Percentiles rank a stretch among this genome's conserved stretches.
These are phyloP conservation scores for Laterallus jamaicensis DNA, from an alignment of 2,113 vertebrate genomes.

Conservation along the genomic window DNA sequence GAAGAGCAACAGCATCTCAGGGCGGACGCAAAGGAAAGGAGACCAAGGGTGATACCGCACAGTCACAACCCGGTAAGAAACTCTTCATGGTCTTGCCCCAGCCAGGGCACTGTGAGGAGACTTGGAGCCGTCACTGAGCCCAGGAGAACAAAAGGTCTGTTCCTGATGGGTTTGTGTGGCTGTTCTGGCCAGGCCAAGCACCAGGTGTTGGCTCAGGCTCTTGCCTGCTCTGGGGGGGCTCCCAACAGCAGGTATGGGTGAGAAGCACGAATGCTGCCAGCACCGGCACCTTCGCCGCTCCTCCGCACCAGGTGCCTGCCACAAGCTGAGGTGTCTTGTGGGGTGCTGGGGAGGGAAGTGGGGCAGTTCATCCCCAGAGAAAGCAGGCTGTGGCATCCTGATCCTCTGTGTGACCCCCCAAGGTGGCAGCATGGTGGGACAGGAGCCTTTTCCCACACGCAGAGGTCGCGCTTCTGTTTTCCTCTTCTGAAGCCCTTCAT, in stretches of 20 bases:
- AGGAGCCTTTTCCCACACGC: background rate
- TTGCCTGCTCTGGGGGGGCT: background rate
- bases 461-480: background rate
- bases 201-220: background rate
- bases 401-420: fast-evolving
- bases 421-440: background rate
- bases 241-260: fast-evolving
- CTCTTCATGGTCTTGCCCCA: background rate
- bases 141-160: background rate
- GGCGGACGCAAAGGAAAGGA: background rate
- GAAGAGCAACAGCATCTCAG: background rate
- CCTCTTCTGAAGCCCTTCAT: background rate
- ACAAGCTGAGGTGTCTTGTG: background rate
- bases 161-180: background rate
- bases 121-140: background rate
- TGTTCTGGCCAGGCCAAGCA: background rate
- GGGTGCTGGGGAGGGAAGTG: background rate
- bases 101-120: background rate
- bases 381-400: background rate
- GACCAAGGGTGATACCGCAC: too few species aligned
- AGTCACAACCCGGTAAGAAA: background rate
- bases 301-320: background rate
- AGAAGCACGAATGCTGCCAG: background rate
- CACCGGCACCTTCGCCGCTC: background rate
- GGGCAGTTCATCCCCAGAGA: background rate